These are phyloP conservation scores for Latrodectus hesperus DNA, from an alignment of 2,888 invertebrate species.

Conservation along the genomic window DNA sequence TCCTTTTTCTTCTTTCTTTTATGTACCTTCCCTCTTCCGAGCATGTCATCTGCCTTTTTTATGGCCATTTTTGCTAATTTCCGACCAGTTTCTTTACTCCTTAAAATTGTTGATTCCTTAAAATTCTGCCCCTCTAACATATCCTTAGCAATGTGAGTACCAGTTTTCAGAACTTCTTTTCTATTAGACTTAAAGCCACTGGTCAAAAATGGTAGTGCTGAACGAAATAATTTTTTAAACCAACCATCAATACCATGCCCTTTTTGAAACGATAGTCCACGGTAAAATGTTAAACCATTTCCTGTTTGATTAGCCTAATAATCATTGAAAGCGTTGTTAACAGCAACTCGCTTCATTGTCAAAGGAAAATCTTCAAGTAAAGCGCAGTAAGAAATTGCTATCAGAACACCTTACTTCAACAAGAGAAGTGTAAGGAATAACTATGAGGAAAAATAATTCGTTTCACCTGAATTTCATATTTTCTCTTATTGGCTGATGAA, in stretches of 20 bases:
- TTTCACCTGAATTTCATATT: too few species aligned
- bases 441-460: too few species aligned
- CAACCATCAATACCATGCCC: conserved; percentile 34
- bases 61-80: conserved; percentile 14
- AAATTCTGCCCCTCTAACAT: conserved; percentile 7
- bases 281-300: background rate
- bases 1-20: background rate
- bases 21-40: background rate
- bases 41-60: conserved; percentile 1
- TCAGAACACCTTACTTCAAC: too few species aligned
- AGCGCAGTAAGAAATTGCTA: too few species aligned
- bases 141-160: background rate
- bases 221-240: conserved; percentile 20
- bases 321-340: conserved; percentile 14
- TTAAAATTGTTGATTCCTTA: background rate
- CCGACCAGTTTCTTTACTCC: conserved; percentile 9
- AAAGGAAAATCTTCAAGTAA: too few species aligned
- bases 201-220: too few species aligned
- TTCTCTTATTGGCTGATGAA: too few species aligned
- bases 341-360: too few species aligned
- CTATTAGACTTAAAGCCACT: conserved; percentile 4
- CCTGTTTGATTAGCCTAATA: conserved; percentile 13
- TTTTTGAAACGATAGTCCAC: conserved; percentile 9
- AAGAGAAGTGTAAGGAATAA: too few species aligned
- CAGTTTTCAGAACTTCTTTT: conserved; percentile 27